Conservation (phyloP, 2,888 invertebrate genomes). For the Polydrusus tereticollis region DNA sequence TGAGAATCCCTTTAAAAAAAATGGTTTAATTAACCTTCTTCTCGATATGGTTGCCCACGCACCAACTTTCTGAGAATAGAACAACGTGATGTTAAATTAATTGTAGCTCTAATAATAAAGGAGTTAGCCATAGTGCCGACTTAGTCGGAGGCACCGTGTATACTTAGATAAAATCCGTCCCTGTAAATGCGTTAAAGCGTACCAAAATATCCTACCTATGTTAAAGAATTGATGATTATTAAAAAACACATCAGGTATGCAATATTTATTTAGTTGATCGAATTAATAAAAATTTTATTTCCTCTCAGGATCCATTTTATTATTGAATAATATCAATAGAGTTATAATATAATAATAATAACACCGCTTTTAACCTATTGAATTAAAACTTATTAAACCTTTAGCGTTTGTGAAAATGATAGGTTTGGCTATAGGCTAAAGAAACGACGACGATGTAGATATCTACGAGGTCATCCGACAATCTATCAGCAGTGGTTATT, state of each 20-base stretch:
- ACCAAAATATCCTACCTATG: too few relatives aligned
- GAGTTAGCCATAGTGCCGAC: too few relatives aligned
- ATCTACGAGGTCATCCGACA: conserved; percentile 24
- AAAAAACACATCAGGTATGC: not conserved
- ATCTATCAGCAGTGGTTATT: conserved; percentile 29
- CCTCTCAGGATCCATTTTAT: not conserved
- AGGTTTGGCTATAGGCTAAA: conserved; percentile 24
- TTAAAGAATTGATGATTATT: too few relatives aligned
- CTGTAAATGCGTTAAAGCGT: too few relatives aligned
- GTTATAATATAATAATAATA: not conserved
- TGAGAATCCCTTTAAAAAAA: too few relatives aligned
- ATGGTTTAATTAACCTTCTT: too few relatives aligned
- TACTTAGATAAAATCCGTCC: too few relatives aligned
- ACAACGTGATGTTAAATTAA: too few relatives aligned
- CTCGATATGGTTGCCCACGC: too few relatives aligned
- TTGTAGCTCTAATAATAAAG: too few relatives aligned
- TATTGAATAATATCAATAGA: not conserved
- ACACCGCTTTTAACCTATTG: conserved; percentile 1
- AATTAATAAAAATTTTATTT: not conserved
- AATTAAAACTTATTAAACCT: conserved; percentile 1
- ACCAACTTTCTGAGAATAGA: too few relatives aligned
- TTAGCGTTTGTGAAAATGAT: conserved; percentile 21
- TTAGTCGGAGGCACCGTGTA: too few relatives aligned
- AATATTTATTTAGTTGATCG: not conserved
- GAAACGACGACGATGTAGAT: conserved; percentile 2